These are phyloP conservation scores for Stichodactyla helianthus DNA, from an alignment of 64 coral and sea anemone genomes.

Conservation along the genomic window DNA sequence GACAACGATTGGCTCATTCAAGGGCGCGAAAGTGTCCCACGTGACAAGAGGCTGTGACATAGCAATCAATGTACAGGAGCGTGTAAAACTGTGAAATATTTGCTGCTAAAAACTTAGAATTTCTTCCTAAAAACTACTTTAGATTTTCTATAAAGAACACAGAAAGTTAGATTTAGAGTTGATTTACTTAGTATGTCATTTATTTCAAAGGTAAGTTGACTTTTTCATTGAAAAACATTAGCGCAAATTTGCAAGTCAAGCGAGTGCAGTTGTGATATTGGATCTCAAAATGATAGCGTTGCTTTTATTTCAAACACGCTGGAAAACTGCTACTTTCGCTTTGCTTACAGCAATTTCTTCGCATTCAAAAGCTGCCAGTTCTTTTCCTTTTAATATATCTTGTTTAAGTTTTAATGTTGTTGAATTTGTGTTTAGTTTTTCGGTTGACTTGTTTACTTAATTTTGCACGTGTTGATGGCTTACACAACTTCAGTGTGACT, in stretches of 20 bases:
- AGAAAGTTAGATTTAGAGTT: not conserved
- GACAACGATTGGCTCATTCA: not conserved
- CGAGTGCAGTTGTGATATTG: not conserved
- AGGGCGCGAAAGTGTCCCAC: slow-evolving; percentile 13
- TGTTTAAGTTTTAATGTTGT: not conserved
- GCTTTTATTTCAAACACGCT: not conserved
- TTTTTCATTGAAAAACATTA: not conserved
- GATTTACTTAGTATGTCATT: not conserved
- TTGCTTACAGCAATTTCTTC: slow-evolving; percentile 1
- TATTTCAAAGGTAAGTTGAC: slow-evolving; percentile 14
- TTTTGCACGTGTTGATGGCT: not conserved
- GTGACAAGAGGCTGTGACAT: not conserved
- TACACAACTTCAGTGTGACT: not conserved
- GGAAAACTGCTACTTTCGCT: not conserved
- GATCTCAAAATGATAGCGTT: not conserved
- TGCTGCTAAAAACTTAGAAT: not conserved
- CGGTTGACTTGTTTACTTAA: not conserved
- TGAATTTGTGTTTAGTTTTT: not conserved
- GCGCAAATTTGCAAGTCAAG: not conserved
- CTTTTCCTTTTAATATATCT: not conserved
- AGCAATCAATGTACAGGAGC: not conserved
- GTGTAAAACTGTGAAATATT: not conserved
- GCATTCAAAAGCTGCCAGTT: not conserved
- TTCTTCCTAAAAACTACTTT: not conserved
- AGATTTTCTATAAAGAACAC: not conserved